Evolutionary conservation across 1,140 invertebrate species (phyloP), one percentile per base, ranked within the genome.

Genomic region (Cryptotermes secundus): DNA sequence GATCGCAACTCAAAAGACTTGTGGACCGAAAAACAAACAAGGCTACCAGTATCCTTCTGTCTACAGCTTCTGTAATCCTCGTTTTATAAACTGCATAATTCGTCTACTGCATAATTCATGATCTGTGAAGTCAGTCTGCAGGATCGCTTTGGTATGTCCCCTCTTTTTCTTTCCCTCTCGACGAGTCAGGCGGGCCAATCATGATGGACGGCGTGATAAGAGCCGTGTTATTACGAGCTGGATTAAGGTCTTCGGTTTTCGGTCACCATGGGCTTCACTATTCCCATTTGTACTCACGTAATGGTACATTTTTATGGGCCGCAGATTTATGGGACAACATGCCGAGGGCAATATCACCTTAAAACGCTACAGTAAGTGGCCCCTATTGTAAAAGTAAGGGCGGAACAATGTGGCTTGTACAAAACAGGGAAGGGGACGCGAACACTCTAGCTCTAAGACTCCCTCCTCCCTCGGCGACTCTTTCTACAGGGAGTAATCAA

Each of bases 361-460:
- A 83, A 85, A 85, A 83, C 83, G 34, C 24, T 85, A 38, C 59
- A 85, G 65, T 85, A 85, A 85, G 84, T 84, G 84, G 59, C 83
- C 53, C 82, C 82, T 82, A 85, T 85, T 84, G 84, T 85, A 85
- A 83, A 85, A 79, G 81, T 79, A 85, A 83, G 6, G 84, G 38
- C 34, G 42, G 82, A 85, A 85, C 36, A 79, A 84, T 80, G 79
- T 65, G 36, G 22, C 82, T 83, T 10, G 59, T 26, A n/a, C 26
- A 31, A n/a, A 72, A 85, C 38, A 85, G 19, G 45, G 16, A 82
- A n/a, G 26, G 53, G 53, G 53, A 59, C 19, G 26, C 53, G 24
- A 59, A 59, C 24, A 59, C 53, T 59, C 12, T 7, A 59, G 53
- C 24, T 59, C 4, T n/a, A 59, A 59, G 59, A 72, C 31, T 72